Conservation (phyloP, 2,888 invertebrate genomes). For the Tyria jacobaeae region DNA sequence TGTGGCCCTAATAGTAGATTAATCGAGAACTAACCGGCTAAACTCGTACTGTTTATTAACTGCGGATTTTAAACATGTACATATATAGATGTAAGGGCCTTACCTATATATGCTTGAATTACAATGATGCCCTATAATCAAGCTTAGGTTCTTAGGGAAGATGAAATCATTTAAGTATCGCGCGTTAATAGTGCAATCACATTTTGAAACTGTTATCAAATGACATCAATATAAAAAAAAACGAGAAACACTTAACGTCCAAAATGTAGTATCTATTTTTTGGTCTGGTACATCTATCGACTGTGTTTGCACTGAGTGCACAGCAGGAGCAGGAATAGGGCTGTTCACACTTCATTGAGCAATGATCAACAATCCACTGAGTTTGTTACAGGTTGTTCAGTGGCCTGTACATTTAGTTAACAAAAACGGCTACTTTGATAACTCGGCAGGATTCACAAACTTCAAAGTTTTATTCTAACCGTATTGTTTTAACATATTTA, state of each 20-base stretch:
- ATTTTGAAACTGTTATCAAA: not conserved
- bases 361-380: constrained; percentile 21
- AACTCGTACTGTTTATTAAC: too few species aligned
- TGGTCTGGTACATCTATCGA: not conserved
- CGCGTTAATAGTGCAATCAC: not conserved
- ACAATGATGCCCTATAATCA: too few species aligned
- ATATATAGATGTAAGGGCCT: too few species aligned
- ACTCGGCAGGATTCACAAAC: not conserved
- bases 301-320: constrained; percentile 10
- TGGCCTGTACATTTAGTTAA: constrained; percentile 8
- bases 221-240: not conserved
- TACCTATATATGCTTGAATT: too few species aligned
- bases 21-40: too few species aligned
- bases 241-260: not conserved
- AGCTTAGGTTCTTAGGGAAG: too few species aligned
- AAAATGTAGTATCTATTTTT: not conserved
- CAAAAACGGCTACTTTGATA: not conserved
- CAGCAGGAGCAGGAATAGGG: constrained; percentile 3
- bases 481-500: too few species aligned
- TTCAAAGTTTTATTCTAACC: not conserved
- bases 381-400: constrained; percentile 32
- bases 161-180: not conserved
- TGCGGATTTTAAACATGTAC: too few species aligned
- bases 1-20: too few species aligned
- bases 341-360: constrained; percentile 20